Evolutionary conservation across 2,888 invertebrate species (phyloP).

Genomic region (Doris montereyensis): DNA sequence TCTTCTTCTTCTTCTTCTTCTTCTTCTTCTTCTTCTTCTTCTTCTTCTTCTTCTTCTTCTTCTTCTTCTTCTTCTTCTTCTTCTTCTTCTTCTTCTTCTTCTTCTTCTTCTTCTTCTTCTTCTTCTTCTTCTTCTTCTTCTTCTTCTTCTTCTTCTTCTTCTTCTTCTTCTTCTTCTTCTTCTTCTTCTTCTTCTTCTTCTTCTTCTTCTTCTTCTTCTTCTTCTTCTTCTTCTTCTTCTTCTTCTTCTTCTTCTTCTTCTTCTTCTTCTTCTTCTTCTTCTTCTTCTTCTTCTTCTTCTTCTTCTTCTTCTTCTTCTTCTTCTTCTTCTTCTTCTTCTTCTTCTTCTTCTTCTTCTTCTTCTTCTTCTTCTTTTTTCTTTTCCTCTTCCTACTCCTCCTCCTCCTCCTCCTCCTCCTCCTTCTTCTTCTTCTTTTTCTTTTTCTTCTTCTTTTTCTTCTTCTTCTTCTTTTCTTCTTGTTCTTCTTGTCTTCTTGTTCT

Average conservation of each 20-base stretch:
- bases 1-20: not conserved
- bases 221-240: constrained; percentile 11
- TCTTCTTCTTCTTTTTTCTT: not conserved
- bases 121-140: not conserved
- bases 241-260: constrained; percentile 15
- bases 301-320: constrained; percentile 9
- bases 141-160: not conserved
- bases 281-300: constrained; percentile 4
- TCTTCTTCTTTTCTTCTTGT: not conserved
- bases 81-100: not conserved
- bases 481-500: not conserved
- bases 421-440: not conserved
- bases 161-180: not conserved
- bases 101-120: not conserved
- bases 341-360: not conserved
- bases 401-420: not conserved
- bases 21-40: not conserved
- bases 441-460: not conserved
- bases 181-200: not conserved
- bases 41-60: not conserved
- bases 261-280: constrained; percentile 2
- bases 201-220: not conserved
- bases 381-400: not conserved
- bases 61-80: not conserved
- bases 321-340: constrained; percentile 20